Evolutionary conservation across 2,113 vertebrate species (phyloP), one percentile per base, ranked within the genome.

Genomic region (Hemiscyllium ocellatum): DNA sequence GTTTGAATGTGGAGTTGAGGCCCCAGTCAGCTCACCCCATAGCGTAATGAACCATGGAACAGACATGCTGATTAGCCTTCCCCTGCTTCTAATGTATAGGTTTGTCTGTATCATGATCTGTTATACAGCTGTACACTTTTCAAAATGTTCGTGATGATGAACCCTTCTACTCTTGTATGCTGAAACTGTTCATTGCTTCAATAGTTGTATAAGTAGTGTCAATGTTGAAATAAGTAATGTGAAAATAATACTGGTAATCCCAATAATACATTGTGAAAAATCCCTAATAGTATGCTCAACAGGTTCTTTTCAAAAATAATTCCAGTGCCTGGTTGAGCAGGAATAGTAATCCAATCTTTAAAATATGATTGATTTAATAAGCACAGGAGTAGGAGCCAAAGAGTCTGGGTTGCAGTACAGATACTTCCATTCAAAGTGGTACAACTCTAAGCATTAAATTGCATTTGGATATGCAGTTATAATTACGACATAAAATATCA

Each of bases 291-390:
- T 10, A 24, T 29, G 42, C 70, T 69, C 22, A 72, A 70, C n/a
- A 70, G 37, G 42, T 37, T 70, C 68, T 94, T 94, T 70, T 37
- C n/a, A 42, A 22, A 94, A 37, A 95, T 72, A 24, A 42, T 52
- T 93, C n/a, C 42, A 95, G 8, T 95, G 93, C 68, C 68, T 72
- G 3, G 42, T 68, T 15, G 37, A 47, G 66, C 42, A 95, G 68
- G 33, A 95, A 50, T 95, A 50, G 68, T 95, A 72, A 95, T 47
- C 68, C 68, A 95, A 42, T 20, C 68, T 94, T 94, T 94, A 70
- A 47, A 94, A 70, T 94, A 8, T 94, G 68, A 94, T 94, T 70
- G 87, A 90, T 29, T 90, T 90, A 90, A 90, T 90, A 61, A 90
- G 56, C 87, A 91, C 56, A 65, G 56, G 56, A 56, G 1, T 91